Evolutionary conservation across 2,113 vertebrate genomes (phyloP).

Genomic region (Ctenodactylus gundi): DNA sequence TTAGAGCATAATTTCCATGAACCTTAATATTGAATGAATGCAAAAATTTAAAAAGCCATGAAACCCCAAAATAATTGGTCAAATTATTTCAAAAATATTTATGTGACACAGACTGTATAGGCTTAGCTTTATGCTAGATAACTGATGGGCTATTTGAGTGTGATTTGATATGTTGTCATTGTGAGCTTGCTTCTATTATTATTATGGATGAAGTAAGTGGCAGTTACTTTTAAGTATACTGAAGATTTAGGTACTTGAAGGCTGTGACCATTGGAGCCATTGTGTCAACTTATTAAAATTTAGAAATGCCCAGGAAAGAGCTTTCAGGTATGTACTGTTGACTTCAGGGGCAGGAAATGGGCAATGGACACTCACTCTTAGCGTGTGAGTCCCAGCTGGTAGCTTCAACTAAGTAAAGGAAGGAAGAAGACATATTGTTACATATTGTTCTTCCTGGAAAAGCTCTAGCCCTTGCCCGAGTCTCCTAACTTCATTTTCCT

Average conservation of each 20-base stretch:
- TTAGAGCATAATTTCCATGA: neutral
- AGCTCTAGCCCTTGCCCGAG: too few species aligned
- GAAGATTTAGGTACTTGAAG: neutral
- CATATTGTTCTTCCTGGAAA: too few species aligned
- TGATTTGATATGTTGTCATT: neutral
- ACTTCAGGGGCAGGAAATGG: too few species aligned
- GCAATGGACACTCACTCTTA: too few species aligned
- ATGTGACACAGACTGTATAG: neutral
- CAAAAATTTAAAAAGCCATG: neutral
- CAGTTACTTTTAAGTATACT: neutral
- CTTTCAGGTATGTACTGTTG: too few species aligned
- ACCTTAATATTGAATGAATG: neutral
- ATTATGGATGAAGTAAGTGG: neutral
- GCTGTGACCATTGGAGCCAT: too few species aligned
- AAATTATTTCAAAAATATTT: conserved; percentile 1
- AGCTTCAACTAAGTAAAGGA: too few species aligned
- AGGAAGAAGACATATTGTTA: too few species aligned
- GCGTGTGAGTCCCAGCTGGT: too few species aligned
- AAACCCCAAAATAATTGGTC: neutral
- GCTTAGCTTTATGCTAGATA: neutral
- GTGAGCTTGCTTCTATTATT: neutral
- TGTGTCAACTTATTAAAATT: too few species aligned
- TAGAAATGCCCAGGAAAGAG: too few species aligned
- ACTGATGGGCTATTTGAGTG: neutral
- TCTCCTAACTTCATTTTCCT: too few species aligned